A percentile compares a stretch with the other conserved stretches of the same genome.
Conservation (phyloP, 2,888 invertebrate genomes). For the Amiota mariae region DNA sequence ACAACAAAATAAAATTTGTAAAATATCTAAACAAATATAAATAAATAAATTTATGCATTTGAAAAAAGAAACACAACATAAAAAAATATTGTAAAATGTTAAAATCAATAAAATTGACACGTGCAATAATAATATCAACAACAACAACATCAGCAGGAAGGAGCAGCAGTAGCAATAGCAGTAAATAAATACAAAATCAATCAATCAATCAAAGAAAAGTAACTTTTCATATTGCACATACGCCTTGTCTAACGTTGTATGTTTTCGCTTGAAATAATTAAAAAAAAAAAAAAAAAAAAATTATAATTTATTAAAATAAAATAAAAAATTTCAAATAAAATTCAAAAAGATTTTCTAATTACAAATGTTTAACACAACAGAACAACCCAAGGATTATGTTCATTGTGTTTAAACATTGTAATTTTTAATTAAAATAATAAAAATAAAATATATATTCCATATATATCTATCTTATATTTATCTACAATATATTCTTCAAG, state of each 20-base stretch:
- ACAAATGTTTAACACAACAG: conserved; percentile 50
- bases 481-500: too few relatives aligned
- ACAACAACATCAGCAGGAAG: background rate
- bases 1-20: conserved; percentile 30
- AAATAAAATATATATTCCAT: background rate
- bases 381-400: conserved; percentile 74
- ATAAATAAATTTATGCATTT: conserved; percentile 10
- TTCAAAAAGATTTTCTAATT: conserved; percentile 24
- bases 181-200: conserved; percentile 43
- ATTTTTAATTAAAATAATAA: conserved; percentile 15
- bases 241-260: too few relatives aligned
- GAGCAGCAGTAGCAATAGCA: conserved; percentile 26
- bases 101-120: background rate
- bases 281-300: conserved; percentile 30
- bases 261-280: conserved; percentile 4
- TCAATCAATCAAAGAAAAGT: conserved; percentile 8
- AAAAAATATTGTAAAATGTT: background rate
- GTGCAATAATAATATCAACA: background rate
- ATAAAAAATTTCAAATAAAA: conserved; percentile 35
- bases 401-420: conserved; percentile 52
- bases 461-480: too few relatives aligned
- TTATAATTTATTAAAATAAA: too few relatives aligned
- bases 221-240: too few relatives aligned
- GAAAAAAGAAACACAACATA: too few relatives aligned
- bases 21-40: conserved; percentile 31